Percentiles rank a stretch among this genome's conserved stretches.
Evolutionary conservation across 2,888 invertebrate species (phyloP).

Genomic region (Trichopoda pennipes): DNA sequence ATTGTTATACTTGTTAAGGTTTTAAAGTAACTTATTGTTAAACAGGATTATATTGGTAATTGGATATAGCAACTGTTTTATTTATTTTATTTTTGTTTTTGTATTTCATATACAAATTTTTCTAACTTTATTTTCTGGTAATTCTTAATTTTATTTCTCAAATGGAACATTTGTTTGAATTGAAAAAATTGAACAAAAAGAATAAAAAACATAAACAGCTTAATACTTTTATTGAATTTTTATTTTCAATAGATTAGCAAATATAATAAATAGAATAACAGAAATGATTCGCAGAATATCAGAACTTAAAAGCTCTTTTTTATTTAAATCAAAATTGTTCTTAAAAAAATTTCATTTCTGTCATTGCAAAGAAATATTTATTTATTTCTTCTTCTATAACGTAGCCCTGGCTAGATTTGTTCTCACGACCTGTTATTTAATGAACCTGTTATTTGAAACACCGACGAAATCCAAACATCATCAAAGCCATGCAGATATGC

Average conservation of each 20-base stretch:
- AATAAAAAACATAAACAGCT: conserved; percentile 55
- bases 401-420: no score
- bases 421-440: no score
- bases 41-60: conserved; percentile 70
- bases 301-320: conserved; percentile 11
- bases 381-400: no score
- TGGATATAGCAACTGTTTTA: conserved; percentile 71
- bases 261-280: background rate
- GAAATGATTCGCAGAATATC: background rate
- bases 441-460: no score
- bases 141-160: conserved; percentile 20
- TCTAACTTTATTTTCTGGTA: conserved; percentile 23
- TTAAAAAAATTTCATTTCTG: no score
- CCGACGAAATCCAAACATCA: no score
- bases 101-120: background rate
- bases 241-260: background rate
- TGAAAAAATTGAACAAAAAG: background rate
- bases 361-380: no score
- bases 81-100: conserved; percentile 1
- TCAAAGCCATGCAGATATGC: no score
- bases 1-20: conserved; percentile 58
- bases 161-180: conserved; percentile 39
- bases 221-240: conserved; percentile 52
- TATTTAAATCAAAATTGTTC: no score
- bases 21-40: conserved; percentile 62